These are phyloP conservation scores for Centruroides sculpturatus DNA, from an alignment of 1,140 invertebrate species.

Conservation along the genomic window DNA sequence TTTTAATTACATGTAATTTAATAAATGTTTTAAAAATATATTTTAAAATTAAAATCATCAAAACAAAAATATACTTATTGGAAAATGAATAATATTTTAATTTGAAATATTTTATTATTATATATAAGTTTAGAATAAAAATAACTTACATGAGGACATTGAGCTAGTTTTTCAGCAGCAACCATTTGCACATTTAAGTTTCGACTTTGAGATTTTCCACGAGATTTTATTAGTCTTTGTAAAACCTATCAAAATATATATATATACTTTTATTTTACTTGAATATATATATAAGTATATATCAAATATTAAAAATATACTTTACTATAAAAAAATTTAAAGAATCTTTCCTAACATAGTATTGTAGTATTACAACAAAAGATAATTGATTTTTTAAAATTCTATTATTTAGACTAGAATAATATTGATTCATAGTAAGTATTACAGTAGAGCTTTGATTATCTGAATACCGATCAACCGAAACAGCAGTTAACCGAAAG, in stretches of 20 bases:
- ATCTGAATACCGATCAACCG: too few relatives aligned
- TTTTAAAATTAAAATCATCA: background rate
- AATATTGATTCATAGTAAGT: too few relatives aligned
- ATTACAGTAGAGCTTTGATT: too few relatives aligned
- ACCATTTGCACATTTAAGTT: constrained; percentile 99
- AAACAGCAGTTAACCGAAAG: too few relatives aligned
- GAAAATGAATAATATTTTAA: background rate
- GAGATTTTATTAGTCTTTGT: constrained; percentile 95
- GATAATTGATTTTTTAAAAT: too few relatives aligned
- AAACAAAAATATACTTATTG: background rate
- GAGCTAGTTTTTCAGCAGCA: constrained; percentile 93
- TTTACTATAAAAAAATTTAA: too few relatives aligned
- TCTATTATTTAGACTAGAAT: too few relatives aligned
- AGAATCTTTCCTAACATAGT: too few relatives aligned
- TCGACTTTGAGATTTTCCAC: constrained; percentile 93
- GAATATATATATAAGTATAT: too few relatives aligned
- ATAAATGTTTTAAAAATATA: background rate
- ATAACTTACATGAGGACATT: constrained; percentile 62
- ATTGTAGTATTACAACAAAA: too few relatives aligned
- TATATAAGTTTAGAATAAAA: background rate
- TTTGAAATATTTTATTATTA: background rate
- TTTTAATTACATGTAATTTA: too few relatives aligned
- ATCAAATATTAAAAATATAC: too few relatives aligned
- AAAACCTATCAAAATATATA: constrained; percentile 51
- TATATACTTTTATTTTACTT: background rate